Percentiles rank a stretch among this genome's conserved stretches.
Conservation (phyloP, 1,140 invertebrate species). For the Aplysia californica region DNA sequence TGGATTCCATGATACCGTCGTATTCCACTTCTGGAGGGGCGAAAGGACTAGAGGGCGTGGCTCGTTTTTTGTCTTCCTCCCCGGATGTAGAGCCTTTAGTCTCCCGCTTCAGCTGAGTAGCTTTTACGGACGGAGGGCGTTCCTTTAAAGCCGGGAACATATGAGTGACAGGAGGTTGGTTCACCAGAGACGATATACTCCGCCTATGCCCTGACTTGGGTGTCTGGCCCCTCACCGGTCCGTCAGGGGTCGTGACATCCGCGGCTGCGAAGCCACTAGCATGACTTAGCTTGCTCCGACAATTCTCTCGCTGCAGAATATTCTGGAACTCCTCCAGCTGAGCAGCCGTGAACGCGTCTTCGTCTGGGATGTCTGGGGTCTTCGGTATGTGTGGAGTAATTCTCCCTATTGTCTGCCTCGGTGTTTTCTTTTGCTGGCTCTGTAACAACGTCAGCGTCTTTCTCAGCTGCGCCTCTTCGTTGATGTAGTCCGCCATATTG, state of each 20-base stretch:
- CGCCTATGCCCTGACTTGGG: neutral
- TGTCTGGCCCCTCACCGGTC: neutral
- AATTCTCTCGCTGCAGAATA: neutral
- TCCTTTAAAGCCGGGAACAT: slow-evolving; percentile 17
- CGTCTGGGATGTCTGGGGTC: neutral
- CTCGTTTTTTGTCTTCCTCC: neutral
- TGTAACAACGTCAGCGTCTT: slow-evolving; percentile 10
- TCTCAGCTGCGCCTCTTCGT: slow-evolving; percentile 25
- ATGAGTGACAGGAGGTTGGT: neutral
- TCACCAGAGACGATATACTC: neutral
- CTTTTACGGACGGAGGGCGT: neutral
- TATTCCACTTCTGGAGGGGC: neutral
- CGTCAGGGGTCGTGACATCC: neutral
- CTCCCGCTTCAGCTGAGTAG: neutral
- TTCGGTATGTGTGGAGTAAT: neutral
- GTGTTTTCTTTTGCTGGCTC: slow-evolving; percentile 6
- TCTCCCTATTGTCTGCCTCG: neutral
- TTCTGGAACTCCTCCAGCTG: slow-evolving; percentile 28
- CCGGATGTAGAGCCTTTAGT: neutral
- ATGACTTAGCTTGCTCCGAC: neutral
- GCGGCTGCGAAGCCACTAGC: neutral
- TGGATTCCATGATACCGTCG: slow-evolving; percentile 26
- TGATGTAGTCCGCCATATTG: slow-evolving; percentile 31
- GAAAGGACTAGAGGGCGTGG: neutral
- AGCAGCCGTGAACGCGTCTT: slow-evolving; percentile 21